These are phyloP conservation scores for Pluvianellus socialis DNA, from an alignment of 2,113 vertebrate genomes.

Conservation along the genomic window DNA sequence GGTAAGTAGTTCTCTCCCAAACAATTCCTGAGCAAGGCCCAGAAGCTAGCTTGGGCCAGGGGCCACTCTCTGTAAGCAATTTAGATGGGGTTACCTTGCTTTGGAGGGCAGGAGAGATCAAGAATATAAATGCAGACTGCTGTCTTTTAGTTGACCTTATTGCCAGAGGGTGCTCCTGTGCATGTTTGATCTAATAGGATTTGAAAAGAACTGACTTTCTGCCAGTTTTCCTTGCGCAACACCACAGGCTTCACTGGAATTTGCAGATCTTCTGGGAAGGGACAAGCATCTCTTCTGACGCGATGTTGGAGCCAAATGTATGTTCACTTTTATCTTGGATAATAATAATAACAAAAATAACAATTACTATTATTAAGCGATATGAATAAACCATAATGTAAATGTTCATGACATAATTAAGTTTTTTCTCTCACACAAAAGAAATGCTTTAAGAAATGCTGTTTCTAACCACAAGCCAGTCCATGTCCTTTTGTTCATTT, in stretches of 20 bases:
- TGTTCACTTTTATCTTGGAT: background rate
- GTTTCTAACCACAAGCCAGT: background rate
- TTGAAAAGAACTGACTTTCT: background rate
- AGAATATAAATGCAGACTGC: background rate
- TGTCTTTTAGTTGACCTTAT: background rate
- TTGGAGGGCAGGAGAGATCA: background rate
- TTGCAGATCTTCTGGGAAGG: background rate
- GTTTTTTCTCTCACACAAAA: background rate
- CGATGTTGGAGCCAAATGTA: background rate
- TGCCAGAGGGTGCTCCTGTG: background rate
- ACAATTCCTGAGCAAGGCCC: background rate
- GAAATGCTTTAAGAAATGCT: background rate
- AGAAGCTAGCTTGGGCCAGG: background rate
- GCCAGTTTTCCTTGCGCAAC: background rate
- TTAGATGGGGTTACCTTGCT: background rate
- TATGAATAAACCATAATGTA: background rate
- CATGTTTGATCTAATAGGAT: background rate
- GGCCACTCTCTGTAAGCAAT: background rate
- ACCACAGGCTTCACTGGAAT: background rate
- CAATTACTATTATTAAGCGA: background rate
- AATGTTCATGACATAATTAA: background rate
- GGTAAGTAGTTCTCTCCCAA: background rate
- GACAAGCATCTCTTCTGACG: background rate
- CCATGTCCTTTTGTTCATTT: background rate
- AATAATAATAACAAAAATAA: background rate